These are phyloP conservation scores for Mythimna pallens DNA, from an alignment of 2,888 invertebrate genomes.

Conservation along the genomic window DNA sequence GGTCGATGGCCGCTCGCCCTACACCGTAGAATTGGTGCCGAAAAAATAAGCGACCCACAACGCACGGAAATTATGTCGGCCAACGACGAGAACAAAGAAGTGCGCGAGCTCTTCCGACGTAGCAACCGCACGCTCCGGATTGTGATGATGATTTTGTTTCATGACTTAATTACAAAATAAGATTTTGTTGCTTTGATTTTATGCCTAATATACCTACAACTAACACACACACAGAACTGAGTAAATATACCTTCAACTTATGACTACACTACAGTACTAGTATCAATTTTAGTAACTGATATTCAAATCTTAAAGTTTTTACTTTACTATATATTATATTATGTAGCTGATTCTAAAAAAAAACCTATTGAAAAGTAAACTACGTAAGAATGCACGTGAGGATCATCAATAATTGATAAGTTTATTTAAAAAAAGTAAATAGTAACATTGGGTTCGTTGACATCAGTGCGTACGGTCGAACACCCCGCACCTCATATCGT, in stretches of 20 bases:
- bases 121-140: slow-evolving; percentile 61
- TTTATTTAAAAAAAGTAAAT: slow-evolving; percentile 54
- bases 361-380: slow-evolving; percentile 29
- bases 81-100: slow-evolving; percentile 85
- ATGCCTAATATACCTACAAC: neutral
- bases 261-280: neutral
- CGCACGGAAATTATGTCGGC: slow-evolving; percentile 85
- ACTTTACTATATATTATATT: neutral
- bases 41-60: slow-evolving; percentile 89
- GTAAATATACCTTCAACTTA: neutral
- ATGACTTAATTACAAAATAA: slow-evolving; percentile 21
- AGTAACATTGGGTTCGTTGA: slow-evolving; percentile 83
- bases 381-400: slow-evolving; percentile 9
- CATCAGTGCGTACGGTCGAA: slow-evolving; percentile 81
- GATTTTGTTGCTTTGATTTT: neutral
- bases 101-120: slow-evolving; percentile 64
- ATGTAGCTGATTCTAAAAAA: neutral
- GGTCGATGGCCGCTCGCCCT: slow-evolving; percentile 83
- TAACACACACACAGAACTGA: too few relatives aligned
- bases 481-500: slow-evolving; percentile 77
- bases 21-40: slow-evolving; percentile 85
- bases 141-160: slow-evolving; percentile 30
- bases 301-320: neutral
- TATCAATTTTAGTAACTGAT: neutral
- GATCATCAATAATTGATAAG: slow-evolving; percentile 27